Conservation (phyloP, 2,113 vertebrate genomes). For the Neopipo cinnamomea region DNA sequence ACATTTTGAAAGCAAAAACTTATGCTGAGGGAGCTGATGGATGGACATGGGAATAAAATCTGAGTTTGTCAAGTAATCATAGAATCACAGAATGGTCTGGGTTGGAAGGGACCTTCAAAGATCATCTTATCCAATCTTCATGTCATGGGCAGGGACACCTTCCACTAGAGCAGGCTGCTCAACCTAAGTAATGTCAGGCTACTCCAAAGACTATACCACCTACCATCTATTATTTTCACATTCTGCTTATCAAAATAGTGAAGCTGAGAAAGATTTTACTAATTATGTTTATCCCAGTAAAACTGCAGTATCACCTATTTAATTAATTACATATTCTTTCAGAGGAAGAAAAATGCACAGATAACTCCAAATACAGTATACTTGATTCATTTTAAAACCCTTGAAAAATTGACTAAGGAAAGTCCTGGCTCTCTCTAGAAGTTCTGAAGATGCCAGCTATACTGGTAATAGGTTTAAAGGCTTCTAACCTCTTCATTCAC, state of each 20-base stretch:
- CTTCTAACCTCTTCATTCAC: neutral
- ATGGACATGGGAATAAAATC: neutral
- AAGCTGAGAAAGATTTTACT: neutral
- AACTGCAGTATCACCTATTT: neutral
- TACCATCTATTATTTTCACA: neutral
- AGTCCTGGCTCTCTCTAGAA: neutral
- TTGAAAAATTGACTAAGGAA: neutral
- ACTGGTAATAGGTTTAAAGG: neutral
- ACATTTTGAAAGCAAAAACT: neutral
- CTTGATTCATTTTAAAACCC: neutral
- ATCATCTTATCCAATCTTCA: neutral
- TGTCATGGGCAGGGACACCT: neutral
- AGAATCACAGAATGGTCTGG: neutral
- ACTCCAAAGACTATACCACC: neutral
- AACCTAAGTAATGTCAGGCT: neutral
- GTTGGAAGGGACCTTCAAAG: neutral
- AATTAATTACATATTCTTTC: neutral
- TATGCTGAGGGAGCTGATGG: accelerated
- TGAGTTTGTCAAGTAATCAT: neutral
- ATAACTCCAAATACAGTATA: neutral
- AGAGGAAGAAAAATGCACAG: neutral
- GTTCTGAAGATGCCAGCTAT: neutral
- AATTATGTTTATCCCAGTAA: neutral
- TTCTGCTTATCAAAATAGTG: neutral
- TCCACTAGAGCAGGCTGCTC: neutral